These are phyloP conservation scores for Elegia similella DNA, from an alignment of 2,888 invertebrate species.

Conservation along the genomic window DNA sequence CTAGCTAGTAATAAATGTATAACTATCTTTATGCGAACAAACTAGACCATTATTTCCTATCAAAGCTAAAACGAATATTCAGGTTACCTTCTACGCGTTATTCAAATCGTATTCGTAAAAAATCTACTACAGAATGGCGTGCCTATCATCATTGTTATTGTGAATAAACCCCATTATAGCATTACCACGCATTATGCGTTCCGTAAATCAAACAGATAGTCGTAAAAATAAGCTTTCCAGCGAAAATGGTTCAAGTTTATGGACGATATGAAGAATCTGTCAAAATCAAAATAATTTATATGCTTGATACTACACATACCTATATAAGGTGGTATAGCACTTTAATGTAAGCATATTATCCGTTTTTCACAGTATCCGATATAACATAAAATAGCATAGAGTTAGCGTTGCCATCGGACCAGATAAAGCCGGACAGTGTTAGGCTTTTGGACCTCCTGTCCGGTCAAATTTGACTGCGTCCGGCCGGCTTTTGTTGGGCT, in stretches of 20 bases:
- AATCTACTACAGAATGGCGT: slow-evolving; percentile 42
- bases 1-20: too few species aligned
- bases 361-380: too few species aligned
- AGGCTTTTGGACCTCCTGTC: too few species aligned
- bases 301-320: too few species aligned
- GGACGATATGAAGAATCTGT: not conserved
- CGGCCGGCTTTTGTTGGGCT: too few species aligned
- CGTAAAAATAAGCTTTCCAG: slow-evolving; percentile 30
- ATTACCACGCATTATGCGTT: slow-evolving; percentile 50
- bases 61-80: not conserved
- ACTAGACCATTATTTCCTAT: not conserved
- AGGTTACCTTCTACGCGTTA: not conserved
- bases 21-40: not conserved
- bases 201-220: slow-evolving; percentile 48
- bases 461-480: too few species aligned
- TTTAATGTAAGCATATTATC: too few species aligned
- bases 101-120: slow-evolving; percentile 23
- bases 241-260: slow-evolving; percentile 12
- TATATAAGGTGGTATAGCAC: too few species aligned
- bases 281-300: too few species aligned
- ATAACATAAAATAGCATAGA: too few species aligned
- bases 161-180: slow-evolving; percentile 52
- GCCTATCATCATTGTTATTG: slow-evolving; percentile 48
- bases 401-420: too few species aligned
- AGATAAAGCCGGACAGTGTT: too few species aligned